phyloP scores from a whole-genome alignment of 2,113 vertebrate genomes.

The Lepisosteus oculatus region DNA sequence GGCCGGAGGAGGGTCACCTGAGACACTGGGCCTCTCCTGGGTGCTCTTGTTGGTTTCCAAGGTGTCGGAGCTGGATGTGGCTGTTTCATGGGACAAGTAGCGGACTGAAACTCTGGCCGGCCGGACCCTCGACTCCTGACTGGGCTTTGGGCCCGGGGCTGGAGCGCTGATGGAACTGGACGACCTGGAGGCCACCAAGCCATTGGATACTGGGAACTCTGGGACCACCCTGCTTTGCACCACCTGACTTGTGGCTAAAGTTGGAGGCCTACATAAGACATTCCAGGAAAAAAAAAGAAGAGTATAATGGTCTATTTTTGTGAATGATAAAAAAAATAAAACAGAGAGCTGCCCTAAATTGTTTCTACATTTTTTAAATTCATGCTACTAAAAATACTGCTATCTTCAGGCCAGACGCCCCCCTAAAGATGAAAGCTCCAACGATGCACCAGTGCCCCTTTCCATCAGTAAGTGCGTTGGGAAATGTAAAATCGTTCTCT shows the following conservation, averaged over 20 bases:
- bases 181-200: slow-evolving; percentile 15
- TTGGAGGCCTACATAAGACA: neutral
- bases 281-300: neutral
- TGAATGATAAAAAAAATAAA: neutral
- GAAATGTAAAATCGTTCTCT: too few species aligned
- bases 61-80: slow-evolving; percentile 17
- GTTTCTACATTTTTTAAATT: neutral
- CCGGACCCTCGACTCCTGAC: slow-evolving; percentile 19
- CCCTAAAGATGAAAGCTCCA: too few species aligned
- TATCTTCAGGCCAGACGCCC: neutral
- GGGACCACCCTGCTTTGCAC: slow-evolving; percentile 31
- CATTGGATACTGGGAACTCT: slow-evolving; percentile 26
- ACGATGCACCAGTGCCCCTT: too few species aligned
- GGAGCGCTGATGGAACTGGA: slow-evolving; percentile 17
- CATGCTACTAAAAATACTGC: neutral
- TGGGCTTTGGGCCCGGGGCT: slow-evolving; percentile 8
- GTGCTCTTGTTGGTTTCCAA: slow-evolving; percentile 19
- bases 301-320: neutral
- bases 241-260: slow-evolving; percentile 12
- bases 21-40: neutral
- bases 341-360: neutral
- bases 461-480: too few species aligned
- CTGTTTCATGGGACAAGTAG: slow-evolving; percentile 20
- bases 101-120: slow-evolving; percentile 11
- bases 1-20: neutral